Conservation (phyloP, 2,888 invertebrate genomes). For the Acleris emargana region DNA sequence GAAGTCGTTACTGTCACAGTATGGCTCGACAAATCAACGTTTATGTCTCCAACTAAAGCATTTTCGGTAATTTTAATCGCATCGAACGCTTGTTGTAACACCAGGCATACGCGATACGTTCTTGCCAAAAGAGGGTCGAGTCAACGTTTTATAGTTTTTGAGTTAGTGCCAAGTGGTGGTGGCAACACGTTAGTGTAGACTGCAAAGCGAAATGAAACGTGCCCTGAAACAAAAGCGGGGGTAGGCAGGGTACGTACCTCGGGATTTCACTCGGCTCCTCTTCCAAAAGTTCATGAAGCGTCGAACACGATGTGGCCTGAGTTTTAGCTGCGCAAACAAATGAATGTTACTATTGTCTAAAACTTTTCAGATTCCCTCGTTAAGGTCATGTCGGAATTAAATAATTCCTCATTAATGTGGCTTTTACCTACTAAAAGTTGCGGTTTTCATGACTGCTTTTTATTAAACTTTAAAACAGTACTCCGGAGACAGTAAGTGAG, state of each 20-base stretch:
- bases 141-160: slow-evolving; percentile 48
- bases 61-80: slow-evolving; percentile 32
- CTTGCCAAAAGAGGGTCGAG: slow-evolving; percentile 45
- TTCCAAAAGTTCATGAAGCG: slow-evolving; percentile 77
- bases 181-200: slow-evolving; percentile 31
- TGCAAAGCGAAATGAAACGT: slow-evolving; percentile 43
- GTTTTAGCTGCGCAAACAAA: slow-evolving; percentile 66
- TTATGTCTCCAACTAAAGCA: slow-evolving; percentile 23
- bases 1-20: slow-evolving; percentile 11
- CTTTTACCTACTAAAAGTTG: no score
- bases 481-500: no score
- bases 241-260: slow-evolving; percentile 57
- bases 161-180: slow-evolving; percentile 51
- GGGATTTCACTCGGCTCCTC: slow-evolving; percentile 80
- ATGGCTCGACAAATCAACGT: slow-evolving; percentile 23
- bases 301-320: slow-evolving; percentile 81
- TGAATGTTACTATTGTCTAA: slow-evolving; percentile 28
- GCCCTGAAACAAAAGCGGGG: slow-evolving; percentile 41
- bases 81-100: slow-evolving; percentile 31
- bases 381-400: not conserved
- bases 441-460: no score
- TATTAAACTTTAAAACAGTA: no score
- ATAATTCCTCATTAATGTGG: not conserved
- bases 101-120: slow-evolving; percentile 36
- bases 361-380: not conserved